A percentile compares a stretch with the other conserved stretches of the same genome.
Conservation (phyloP, 2,888 invertebrate genomes). For the Phortica okadai region DNA sequence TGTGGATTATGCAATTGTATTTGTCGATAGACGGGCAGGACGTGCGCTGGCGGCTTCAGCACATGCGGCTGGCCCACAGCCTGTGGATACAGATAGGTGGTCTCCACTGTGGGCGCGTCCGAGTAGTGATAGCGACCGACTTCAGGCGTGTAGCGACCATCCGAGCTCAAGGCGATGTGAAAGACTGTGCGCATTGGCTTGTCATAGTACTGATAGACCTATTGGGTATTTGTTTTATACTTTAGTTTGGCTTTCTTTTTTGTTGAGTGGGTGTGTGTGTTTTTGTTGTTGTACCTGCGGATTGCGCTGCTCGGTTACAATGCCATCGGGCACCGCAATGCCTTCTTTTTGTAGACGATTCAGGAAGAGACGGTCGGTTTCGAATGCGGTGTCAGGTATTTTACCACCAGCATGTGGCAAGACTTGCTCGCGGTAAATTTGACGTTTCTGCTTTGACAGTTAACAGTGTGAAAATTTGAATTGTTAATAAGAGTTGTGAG, state of each 20-base stretch:
- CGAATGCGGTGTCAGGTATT: slow-evolving; percentile 81
- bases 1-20: slow-evolving; percentile 70
- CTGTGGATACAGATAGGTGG: slow-evolving; percentile 79
- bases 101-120: slow-evolving; percentile 78
- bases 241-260: too few relatives aligned
- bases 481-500: too few relatives aligned
- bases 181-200: slow-evolving; percentile 73
- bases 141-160: slow-evolving; percentile 78
- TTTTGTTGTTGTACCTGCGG: slow-evolving; percentile 69
- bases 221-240: background rate
- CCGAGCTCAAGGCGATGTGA: slow-evolving; percentile 78
- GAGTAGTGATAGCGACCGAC: slow-evolving; percentile 77
- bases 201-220: slow-evolving; percentile 74
- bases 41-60: slow-evolving; percentile 59
- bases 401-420: slow-evolving; percentile 81
- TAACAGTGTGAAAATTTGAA: background rate
- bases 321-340: slow-evolving; percentile 80
- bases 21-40: slow-evolving; percentile 69
- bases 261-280: background rate
- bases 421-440: slow-evolving; percentile 81
- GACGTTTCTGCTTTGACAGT: slow-evolving; percentile 77
- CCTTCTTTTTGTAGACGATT: slow-evolving; percentile 81
- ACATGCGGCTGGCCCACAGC: slow-evolving; percentile 66
- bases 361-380: slow-evolving; percentile 79
- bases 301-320: slow-evolving; percentile 78